Evolutionary conservation across 1,140 invertebrate species (phyloP), one percentile per base, ranked within the genome.

Genomic region (Hylaeus volcanicus): DNA sequence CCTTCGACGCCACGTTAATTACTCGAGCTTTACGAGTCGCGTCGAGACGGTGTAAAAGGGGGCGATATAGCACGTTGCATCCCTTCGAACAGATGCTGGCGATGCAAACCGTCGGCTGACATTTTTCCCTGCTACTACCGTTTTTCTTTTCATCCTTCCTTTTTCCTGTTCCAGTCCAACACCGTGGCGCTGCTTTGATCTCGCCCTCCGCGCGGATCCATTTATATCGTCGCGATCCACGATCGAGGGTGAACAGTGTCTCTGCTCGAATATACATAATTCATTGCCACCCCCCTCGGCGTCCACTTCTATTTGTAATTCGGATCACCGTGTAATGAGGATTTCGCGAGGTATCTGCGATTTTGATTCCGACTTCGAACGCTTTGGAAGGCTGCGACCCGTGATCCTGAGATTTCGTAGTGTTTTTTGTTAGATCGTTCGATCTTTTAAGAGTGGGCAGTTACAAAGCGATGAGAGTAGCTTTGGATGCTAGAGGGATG

Each of bases 1-100:
- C 61, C 15, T 48, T 12, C 8, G 55, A 8, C 26, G 61, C 41
- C 78, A 56, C 86, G 85, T 86, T 87, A 87, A 87, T 87, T 87
- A 86, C 82, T 82, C 74, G 64, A 77, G 75, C 75, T 87, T 87
- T 70, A 76, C 72, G 79, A 79, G 64, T 48, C 74, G 71, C 73
- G 83, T 14, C 53, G 64, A 56, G 5, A 60, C 53, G n/a, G 37
- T 64, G 45, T 63, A 51, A 70, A 77, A 65, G 60, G n/a, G 66
- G 37, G 26, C 26, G 26, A 26, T 26, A 72, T 15, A 69, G 15
- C 8, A 5, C 15, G 70, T 48, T 75, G 74, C 69, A 82, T 68
- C 80, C 74, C 51, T 69, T 60, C 65, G 74, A 71, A 66, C 26
- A 68, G 74, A 73, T 84, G 43, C 58, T 72, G 66, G 11, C 39